These are phyloP conservation scores for Jacana jacana DNA, from an alignment of 2,113 vertebrate species.

Conservation along the genomic window DNA sequence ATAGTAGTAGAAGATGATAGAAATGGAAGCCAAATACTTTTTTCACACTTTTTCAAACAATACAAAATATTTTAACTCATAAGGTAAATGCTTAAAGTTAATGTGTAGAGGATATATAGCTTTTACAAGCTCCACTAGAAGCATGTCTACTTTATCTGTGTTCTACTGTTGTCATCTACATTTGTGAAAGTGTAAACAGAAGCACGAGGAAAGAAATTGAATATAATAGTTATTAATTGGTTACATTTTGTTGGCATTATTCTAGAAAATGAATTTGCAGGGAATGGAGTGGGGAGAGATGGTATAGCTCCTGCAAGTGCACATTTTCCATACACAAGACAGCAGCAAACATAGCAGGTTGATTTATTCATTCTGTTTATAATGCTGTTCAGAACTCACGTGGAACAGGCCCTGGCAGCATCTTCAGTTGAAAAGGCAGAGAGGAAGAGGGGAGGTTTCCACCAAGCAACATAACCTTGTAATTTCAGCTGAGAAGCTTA, in stretches of 20 bases:
- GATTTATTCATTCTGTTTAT: not conserved
- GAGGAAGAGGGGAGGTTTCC: not conserved
- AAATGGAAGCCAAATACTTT: not conserved
- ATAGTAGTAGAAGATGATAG: not conserved
- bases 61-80: not conserved
- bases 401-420: not conserved
- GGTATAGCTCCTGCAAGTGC: not conserved
- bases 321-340: fast-evolving
- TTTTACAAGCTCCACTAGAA: not conserved
- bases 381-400: not conserved
- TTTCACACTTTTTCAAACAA: not conserved
- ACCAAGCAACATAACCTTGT: not conserved
- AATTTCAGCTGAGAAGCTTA: not conserved
- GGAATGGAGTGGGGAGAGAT: not conserved
- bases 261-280: not conserved
- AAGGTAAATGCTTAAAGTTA: not conserved
- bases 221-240: not conserved
- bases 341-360: not conserved
- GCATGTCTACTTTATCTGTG: not conserved
- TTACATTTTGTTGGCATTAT: not conserved
- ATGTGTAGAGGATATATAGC: not conserved
- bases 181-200: not conserved
- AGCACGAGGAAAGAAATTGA: not conserved
- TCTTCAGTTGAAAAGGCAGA: not conserved
- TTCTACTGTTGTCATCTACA: not conserved